Evolutionary conservation across 2,888 invertebrate species (phyloP).

Genomic region (Polia nebulosa): DNA sequence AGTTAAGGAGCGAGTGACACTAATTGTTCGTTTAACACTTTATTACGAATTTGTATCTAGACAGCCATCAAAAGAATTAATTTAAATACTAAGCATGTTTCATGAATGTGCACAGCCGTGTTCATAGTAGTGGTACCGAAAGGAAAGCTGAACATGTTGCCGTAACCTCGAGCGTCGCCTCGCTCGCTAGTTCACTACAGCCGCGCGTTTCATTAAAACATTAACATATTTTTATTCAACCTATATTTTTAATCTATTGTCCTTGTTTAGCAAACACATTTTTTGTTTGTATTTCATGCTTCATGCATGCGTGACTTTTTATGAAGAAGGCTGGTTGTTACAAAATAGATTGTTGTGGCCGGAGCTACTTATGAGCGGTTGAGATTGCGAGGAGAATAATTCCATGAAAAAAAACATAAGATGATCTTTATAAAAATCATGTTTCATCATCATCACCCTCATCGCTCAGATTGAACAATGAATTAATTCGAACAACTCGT

Average conservation of each 20-base stretch:
- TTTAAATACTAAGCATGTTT: constrained; percentile 24
- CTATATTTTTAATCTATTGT: constrained; percentile 13
- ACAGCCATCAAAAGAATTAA: constrained; percentile 37
- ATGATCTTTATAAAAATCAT: not conserved
- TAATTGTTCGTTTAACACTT: constrained; percentile 22
- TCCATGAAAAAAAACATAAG: not conserved
- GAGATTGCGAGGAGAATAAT: not conserved
- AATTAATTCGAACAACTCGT: not conserved
- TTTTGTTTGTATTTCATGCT: constrained; percentile 1
- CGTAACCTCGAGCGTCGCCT: not conserved
- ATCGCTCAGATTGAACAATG: not conserved
- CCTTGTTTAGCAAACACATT: not conserved
- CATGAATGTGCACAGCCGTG: constrained; percentile 13
- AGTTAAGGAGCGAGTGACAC: constrained; percentile 19
- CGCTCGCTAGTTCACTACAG: too few species aligned
- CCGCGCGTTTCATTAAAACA: constrained; percentile 10
- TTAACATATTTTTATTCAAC: constrained; percentile 21
- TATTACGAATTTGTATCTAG: constrained; percentile 35
- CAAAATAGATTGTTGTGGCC: not conserved
- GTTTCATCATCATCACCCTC: not conserved
- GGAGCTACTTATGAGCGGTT: not conserved
- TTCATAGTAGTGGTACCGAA: constrained; percentile 2
- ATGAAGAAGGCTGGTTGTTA: not conserved
- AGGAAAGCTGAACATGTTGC: constrained; percentile 11
- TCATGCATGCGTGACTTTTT: not conserved